Base-by-base conservation (phyloP, 2,797 vertebrate genomes). In the Erpetoichthys calabaricus region DNA sequence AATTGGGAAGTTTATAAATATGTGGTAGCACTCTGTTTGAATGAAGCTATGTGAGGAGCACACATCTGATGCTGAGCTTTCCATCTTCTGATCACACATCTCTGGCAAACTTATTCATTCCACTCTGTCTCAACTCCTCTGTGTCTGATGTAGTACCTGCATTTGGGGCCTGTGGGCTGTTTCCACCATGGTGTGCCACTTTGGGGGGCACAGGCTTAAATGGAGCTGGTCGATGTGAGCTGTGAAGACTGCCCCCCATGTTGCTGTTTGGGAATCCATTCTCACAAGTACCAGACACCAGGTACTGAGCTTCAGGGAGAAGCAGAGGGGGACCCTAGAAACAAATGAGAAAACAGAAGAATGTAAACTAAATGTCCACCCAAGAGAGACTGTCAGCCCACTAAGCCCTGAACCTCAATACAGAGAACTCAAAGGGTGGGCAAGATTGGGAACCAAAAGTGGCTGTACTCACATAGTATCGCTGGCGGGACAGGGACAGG, bases 401-500 rank as follows among this genome's bases (percentile, higher is more conserved):
- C 25, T 25, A 25, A 25, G 25, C 25, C 25, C 25, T 25, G 25
- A 25, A 25, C 25, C 25, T 25, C 25, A 25, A 25, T 25, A 25
- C 25, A 7, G 4, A 7, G 53, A 42, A 42, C 25, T 6, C 42
- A 6, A 43, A 45, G n/a, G 3, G 3, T 3, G 5, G 8, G 42
- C 9, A n/a, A 8, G 8, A 43, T 6, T 10, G 52, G 25, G 3
- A 45, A 50, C 25, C 41, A 55, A 45, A 43, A 4, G 45, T 54
- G 8, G 5, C 5, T n/a, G 0, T 0, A 88, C 89, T 91, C 66
- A 94, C 91, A 2, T 80, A 89, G 65, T 89, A 83, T 60, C 89
- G 81, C 47, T 89, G 82, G 8, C 85, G 77, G 3, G 84, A 68
- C 65, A 87, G 63, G 8, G 86, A 71, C 4, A 91, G 80, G 57